Base-by-base conservation (phyloP, 2,888 invertebrate species). In the Oscheius onirici region DNA sequence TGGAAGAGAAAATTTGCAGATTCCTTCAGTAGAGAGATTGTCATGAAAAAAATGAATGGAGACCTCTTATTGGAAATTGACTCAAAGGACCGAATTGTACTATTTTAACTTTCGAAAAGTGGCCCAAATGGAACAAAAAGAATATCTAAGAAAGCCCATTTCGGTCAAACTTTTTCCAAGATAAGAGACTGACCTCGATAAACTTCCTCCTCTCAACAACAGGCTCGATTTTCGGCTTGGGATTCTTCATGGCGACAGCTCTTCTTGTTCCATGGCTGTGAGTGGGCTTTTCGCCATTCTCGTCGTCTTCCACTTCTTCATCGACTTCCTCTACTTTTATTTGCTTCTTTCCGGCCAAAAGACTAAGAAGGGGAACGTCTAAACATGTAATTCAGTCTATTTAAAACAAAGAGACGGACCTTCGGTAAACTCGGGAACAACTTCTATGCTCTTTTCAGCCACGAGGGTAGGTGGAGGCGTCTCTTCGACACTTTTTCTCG, bases 321-420 rank as follows among this genome's bases (percentile, higher is more conserved):
- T n/a, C 17, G 22, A 51, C 17, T 17, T n/a, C 20, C 22, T 52
- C 52, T 6, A 15, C 13, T 11, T 46, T 46, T 15, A 46, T 34
- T 34, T 34, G 34, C 17, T 63, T 63, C 24, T 49, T 63, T 13
- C 28, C 46, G 1, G 49, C 24, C 26, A 63, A n/a, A 5, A 63
- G 63, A 63, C 63, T 63, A 24, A 63, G 34, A 49, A 63, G 49
- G 2, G 63, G 63, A 2, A 46, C 63, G n/a, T 63, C 63, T 24
- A 10, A n/a, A n/a, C 13, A 3, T 13, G 46, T 5, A 46, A 15
- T n/a, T n/a, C 8, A 13, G 13, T 10, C 13, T 41, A n/a, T 46
- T 46, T 3, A n/a, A 10, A 46, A 13, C 17, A n/a, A 13, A 15
- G 13, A 46, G 13, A 3, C 17, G 13, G 3, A 46, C 15, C n/a